Evolutionary conservation across 1,140 invertebrate genomes (phyloP).

Genomic region (Trichoplusia ni): DNA sequence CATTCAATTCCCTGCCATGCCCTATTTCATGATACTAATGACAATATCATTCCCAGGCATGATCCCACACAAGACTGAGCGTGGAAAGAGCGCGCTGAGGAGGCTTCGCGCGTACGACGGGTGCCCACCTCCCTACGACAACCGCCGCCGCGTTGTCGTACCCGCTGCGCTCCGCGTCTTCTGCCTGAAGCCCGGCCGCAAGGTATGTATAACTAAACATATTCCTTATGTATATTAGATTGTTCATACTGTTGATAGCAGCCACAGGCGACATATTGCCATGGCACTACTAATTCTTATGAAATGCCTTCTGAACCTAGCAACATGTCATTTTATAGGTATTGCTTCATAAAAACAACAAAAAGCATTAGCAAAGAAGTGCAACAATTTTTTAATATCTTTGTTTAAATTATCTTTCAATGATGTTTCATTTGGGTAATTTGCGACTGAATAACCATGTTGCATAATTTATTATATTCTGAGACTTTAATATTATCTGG

Average conservation of each 20-base stretch:
- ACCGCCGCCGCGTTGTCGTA: conserved; percentile 96
- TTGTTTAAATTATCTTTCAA: too few species aligned
- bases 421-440: conserved; percentile 73
- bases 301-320: too few species aligned
- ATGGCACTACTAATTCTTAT: too few species aligned
- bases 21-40: neutral
- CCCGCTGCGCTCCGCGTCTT: conserved; percentile 97
- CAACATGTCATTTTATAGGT: too few species aligned
- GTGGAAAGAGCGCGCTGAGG: conserved; percentile 95
- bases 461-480: conserved; percentile 51
- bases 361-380: neutral
- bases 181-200: conserved; percentile 96
- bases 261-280: too few species aligned
- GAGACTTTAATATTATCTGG: conserved; percentile 28
- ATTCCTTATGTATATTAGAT: neutral
- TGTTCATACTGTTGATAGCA: too few species aligned
- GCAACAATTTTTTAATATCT: too few species aligned
- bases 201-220: conserved; percentile 82
- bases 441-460: conserved; percentile 72
- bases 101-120: conserved; percentile 98
- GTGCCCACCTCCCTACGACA: conserved; percentile 97
- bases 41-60: conserved; percentile 87
- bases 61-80: conserved; percentile 98
- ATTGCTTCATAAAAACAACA: too few species aligned
- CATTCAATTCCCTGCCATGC: neutral